A percentile compares a stretch with the other conserved stretches of the same genome.
Evolutionary conservation across 2,888 invertebrate species (phyloP).

Genomic region (Parochlus steinenii): DNA sequence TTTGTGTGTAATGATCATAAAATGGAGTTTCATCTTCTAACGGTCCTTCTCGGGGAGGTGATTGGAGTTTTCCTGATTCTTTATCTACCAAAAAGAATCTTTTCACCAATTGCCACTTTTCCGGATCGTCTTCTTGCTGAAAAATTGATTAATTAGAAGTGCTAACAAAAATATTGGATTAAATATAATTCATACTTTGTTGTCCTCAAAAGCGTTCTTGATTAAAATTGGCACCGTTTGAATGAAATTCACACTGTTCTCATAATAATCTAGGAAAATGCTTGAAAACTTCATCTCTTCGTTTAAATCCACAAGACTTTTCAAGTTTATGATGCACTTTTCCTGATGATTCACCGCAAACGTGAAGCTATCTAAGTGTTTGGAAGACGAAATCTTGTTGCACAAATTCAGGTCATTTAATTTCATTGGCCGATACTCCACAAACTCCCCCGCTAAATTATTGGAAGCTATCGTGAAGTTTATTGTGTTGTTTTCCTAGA

Average conservation of each 20-base stretch:
- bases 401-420: slow-evolving; percentile 13
- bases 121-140: slow-evolving; percentile 30
- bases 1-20: slow-evolving; percentile 20
- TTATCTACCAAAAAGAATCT: slow-evolving; percentile 53
- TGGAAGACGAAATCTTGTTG: neutral
- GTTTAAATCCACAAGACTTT: slow-evolving; percentile 2
- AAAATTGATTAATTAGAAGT: slow-evolving; percentile 6
- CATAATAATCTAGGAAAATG: slow-evolving; percentile 25
- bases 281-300: slow-evolving; percentile 21
- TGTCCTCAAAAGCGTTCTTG: slow-evolving; percentile 21
- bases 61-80: slow-evolving; percentile 24
- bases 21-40: slow-evolving; percentile 21
- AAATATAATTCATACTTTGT: slow-evolving; percentile 18
- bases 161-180: neutral
- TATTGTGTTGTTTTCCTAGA: slow-evolving; percentile 7
- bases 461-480: slow-evolving; percentile 10
- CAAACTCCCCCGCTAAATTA: slow-evolving; percentile 11
- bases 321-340: slow-evolving; percentile 19
- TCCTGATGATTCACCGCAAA: slow-evolving; percentile 15
- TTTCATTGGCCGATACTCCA: slow-evolving; percentile 6
- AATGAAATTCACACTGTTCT: slow-evolving; percentile 17
- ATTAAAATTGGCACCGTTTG: slow-evolving; percentile 26
- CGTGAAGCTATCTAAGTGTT: slow-evolving; percentile 3
- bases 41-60: slow-evolving; percentile 22
- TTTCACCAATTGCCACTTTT: slow-evolving; percentile 45